Evolutionary conservation across 2,888 invertebrate genomes (phyloP).

Genomic region (Horisme vitalbata): DNA sequence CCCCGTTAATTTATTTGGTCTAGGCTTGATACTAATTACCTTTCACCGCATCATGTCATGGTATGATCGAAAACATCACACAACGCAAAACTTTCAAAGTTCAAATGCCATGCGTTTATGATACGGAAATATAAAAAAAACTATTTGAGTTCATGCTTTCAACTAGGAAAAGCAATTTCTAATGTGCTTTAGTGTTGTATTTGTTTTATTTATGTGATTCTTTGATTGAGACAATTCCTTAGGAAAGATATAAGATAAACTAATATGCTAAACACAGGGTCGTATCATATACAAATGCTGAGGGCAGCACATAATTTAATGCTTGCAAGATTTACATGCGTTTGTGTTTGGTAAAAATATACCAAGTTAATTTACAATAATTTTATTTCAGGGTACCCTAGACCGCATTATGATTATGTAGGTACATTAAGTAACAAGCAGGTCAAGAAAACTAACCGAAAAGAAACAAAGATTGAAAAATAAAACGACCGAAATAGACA

Average conservation of each 20-base stretch:
- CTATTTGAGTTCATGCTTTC: conserved; percentile 28
- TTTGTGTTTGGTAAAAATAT: too few relatives aligned
- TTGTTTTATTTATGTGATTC: background rate
- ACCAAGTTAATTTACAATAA: too few relatives aligned
- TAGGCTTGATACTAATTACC: conserved; percentile 41
- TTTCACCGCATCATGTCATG: conserved; percentile 55
- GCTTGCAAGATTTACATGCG: too few relatives aligned
- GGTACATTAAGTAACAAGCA: too few relatives aligned
- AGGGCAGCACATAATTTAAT: too few relatives aligned
- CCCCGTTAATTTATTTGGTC: background rate
- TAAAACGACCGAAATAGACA: too few relatives aligned
- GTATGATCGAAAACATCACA: conserved; percentile 36
- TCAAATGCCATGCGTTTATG: conserved; percentile 38
- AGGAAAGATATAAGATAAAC: background rate
- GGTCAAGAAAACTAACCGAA: too few relatives aligned
- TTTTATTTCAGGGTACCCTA: too few relatives aligned
- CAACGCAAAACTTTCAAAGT: conserved; percentile 28
- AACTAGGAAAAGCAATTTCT: conserved; percentile 27
- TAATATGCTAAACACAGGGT: too few relatives aligned
- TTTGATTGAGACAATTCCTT: conserved; percentile 27
- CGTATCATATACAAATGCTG: too few relatives aligned
- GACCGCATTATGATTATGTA: too few relatives aligned
- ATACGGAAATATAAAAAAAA: conserved; percentile 25
- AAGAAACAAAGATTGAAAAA: too few relatives aligned
- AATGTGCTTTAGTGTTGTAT: conserved; percentile 24